These are phyloP conservation scores for Eutolmus rufibarbis DNA, from an alignment of 2,888 invertebrate genomes.

Conservation along the genomic window DNA sequence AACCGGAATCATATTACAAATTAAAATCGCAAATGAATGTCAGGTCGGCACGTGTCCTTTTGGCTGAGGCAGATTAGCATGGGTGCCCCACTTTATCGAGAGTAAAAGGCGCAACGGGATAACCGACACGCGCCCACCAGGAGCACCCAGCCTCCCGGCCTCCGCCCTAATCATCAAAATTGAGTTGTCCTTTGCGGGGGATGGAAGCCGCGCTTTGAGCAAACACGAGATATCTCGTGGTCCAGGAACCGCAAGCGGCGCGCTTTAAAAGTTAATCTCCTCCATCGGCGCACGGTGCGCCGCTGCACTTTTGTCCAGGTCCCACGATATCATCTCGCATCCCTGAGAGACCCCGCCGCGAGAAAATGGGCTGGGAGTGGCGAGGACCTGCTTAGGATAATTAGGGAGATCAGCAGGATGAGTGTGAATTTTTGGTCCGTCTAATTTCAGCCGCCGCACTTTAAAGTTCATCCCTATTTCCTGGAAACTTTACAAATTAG, in stretches of 20 bases:
- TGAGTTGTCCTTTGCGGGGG: constrained; percentile 41
- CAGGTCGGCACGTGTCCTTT: constrained; percentile 44
- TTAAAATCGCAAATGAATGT: constrained; percentile 48
- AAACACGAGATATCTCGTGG: constrained; percentile 33
- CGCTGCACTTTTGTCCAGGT: not conserved
- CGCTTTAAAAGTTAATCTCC: constrained; percentile 48
- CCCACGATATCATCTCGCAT: not conserved
- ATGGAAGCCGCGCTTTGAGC: not conserved
- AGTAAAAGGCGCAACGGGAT: constrained; percentile 41
- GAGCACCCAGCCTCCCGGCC: not conserved
- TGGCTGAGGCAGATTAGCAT: constrained; percentile 40
- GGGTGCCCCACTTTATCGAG: not conserved
- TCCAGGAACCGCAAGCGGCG: constrained; percentile 39
- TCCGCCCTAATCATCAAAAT: constrained; percentile 44
- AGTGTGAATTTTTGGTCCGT: not conserved
- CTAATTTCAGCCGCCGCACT: not conserved
- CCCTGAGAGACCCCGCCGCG: not conserved
- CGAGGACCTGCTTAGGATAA: not conserved
- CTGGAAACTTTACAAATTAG: not conserved
- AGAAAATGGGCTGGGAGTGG: not conserved
- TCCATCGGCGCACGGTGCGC: constrained; percentile 32
- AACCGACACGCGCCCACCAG: constrained; percentile 44
- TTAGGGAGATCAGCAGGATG: not conserved
- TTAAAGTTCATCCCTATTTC: not conserved
- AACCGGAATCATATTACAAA: constrained; percentile 46